Evolutionary conservation across 2,797 vertebrate genomes (phyloP), one percentile per base, ranked within the genome.

Genomic region (Pantherophis alleghaniensis): DNA sequence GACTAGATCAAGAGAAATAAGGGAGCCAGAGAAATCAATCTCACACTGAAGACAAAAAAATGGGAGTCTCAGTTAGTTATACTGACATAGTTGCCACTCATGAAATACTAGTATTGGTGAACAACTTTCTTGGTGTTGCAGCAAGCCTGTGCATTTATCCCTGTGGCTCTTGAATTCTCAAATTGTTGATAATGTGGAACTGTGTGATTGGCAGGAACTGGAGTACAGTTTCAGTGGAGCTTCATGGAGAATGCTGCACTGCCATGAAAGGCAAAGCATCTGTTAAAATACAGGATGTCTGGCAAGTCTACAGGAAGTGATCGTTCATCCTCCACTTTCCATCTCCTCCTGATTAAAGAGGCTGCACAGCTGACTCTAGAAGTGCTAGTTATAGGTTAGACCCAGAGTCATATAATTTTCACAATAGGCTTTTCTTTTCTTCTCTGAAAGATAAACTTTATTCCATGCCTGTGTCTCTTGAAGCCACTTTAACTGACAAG

Each of bases 221-320:
- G 61, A 91, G 61, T 87, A 69, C 66, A 60, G 16, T 55, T 93
- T 91, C 90, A 91, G 5, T 79, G 74, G 74, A 86, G 88, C 79
- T 66, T 56, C 86, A 69, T 90, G 90, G 90, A 86, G 66, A 91
- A 59, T 57, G 55, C 14, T 88, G 66, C 2, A 2, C 66, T 83
- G 66, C 56, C 55, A 7, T 66, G 66, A 83, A 91, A 89, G 79
- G 90, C 57, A 57, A 86, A 91, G 90, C 90, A 93, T 91, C 56
- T 91, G 90, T 89, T 91, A 93, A 93, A 93, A 91, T 93, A 91
- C 86, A 93, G 90, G 90, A 93, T 91, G 93, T 56, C 93, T 93
- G 87, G 87, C 93, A 93, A 91, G 51, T 74, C 69, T 89, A 91
- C 90, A 91, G 90, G 93, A 93, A 93, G 90, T 91, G 91, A 83